Base-by-base conservation (phyloP, 2,113 vertebrate genomes). In the Caracal caracal region DNA sequence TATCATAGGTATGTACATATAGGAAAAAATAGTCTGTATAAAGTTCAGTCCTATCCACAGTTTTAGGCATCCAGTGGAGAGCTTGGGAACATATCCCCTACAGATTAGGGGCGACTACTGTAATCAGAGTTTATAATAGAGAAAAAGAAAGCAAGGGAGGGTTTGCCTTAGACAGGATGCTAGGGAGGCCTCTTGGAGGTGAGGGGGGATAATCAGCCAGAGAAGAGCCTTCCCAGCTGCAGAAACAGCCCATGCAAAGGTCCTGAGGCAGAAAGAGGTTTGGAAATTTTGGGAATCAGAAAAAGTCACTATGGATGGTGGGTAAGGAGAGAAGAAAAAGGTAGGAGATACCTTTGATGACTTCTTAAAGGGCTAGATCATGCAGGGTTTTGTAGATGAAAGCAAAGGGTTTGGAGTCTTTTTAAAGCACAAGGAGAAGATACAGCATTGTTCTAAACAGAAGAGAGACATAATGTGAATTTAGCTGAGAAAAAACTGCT, bases 391-490 rank as follows among this genome's bases (percentile, higher is more conserved):
- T 89, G 47, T 59, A 63, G 51, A 3, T 68, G 51, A 83, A 68
- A 56, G 47, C 51, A 92, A 89, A 75, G 65, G 2, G 13, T 35
- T 68, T 81, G 49, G 20, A 10, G 24, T 73, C 53, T 66, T 59
- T 84, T 96, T 47, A 28, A 92, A 70, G 66, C 75, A n/a, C 11
- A 81, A 63, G 26, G 11, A 75, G 47, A 66, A 86, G 40, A 43
- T 26, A 75, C 24, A 59, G 56, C 63, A 80, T 20, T 19, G 24
- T 70, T 93, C 84, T 70, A 51, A 93, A 79, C 20, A 78, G 17
- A 49, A 78, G 47, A 76, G n/a, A 94, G 13, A 82, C 30, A 49
- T 73, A n/a, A 95, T 61, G 61, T 92, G 37, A 97, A 66, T 82
- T 90, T 92, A 53, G 13, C 13, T 61, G 37, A 43, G 10, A 0